Percentiles rank a stretch among this genome's conserved stretches.
phyloP scores from a whole-genome alignment of 2,113 vertebrate genomes.

The Chionis minor region DNA sequence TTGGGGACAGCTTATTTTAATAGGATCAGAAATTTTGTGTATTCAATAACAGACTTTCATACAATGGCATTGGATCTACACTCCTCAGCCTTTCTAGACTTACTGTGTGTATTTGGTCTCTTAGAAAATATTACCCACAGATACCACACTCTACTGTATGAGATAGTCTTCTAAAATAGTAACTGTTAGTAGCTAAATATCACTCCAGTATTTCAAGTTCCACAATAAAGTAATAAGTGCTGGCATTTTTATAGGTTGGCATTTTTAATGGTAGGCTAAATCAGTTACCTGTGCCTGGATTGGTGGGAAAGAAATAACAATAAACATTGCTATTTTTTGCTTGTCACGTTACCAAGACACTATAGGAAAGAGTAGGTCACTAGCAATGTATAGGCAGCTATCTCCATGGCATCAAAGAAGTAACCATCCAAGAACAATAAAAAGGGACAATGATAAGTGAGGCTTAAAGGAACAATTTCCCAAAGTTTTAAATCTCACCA shows the following conservation, averaged over 20 bases:
- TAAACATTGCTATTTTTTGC: background rate
- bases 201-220: background rate
- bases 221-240: background rate
- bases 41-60: background rate
- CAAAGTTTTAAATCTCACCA: background rate
- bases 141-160: background rate
- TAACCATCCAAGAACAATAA: background rate
- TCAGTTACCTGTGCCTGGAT: rapidly evolving
- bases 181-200: background rate
- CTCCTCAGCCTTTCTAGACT: background rate
- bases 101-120: background rate
- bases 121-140: background rate
- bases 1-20: background rate
- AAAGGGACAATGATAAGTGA: background rate
- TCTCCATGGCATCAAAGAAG: background rate
- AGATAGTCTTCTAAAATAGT: background rate
- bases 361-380: background rate
- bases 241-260: background rate
- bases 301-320: background rate
- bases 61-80: background rate
- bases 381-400: background rate
- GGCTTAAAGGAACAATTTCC: background rate
- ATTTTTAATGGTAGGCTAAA: background rate
- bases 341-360: background rate
- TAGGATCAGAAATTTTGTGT: background rate